phyloP scores from a whole-genome alignment of 2,888 invertebrate genomes.

The Apoda limacodes region DNA sequence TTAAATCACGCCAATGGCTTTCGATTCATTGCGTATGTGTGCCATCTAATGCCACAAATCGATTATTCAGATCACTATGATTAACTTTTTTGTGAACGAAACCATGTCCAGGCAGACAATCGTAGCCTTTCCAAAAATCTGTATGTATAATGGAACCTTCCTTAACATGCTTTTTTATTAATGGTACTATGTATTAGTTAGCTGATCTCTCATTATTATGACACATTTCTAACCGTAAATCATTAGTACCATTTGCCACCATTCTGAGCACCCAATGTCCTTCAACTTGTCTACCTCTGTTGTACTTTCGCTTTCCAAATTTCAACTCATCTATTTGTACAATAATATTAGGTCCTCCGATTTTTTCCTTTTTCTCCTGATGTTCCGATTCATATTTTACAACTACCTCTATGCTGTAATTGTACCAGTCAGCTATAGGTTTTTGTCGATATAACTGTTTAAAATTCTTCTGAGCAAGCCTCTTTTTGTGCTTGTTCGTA shows the following conservation, averaged over 20 bases:
- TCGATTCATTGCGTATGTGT: constrained; percentile 17
- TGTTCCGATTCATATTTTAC: no score
- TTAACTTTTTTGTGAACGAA: constrained; percentile 17
- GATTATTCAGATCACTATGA: constrained; percentile 12
- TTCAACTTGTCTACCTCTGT: constrained; percentile 8
- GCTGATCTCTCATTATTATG: constrained; percentile 12
- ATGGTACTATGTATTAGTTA: constrained; percentile 13
- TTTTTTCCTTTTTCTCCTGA: no score
- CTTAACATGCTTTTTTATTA: no score
- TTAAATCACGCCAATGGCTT: constrained; percentile 13
- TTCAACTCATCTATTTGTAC: constrained; percentile 21
- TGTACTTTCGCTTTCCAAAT: constrained; percentile 21
- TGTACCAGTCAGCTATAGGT: no score
- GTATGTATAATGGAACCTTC: no score
- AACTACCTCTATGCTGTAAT: no score
- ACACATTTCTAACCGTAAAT: constrained; percentile 16
- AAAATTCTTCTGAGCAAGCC: no score
- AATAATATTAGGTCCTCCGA: constrained; percentile 17
- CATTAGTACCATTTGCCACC: constrained; percentile 16
- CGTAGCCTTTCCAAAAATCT: no score
- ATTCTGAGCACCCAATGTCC: constrained; percentile 19
- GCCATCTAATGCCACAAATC: no score
- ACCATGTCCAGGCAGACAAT: constrained; percentile 12
- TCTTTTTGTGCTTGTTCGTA: no score
- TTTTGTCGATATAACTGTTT: no score